These are phyloP conservation scores for Phania funesta DNA, from an alignment of 2,888 invertebrate species.

Conservation along the genomic window DNA sequence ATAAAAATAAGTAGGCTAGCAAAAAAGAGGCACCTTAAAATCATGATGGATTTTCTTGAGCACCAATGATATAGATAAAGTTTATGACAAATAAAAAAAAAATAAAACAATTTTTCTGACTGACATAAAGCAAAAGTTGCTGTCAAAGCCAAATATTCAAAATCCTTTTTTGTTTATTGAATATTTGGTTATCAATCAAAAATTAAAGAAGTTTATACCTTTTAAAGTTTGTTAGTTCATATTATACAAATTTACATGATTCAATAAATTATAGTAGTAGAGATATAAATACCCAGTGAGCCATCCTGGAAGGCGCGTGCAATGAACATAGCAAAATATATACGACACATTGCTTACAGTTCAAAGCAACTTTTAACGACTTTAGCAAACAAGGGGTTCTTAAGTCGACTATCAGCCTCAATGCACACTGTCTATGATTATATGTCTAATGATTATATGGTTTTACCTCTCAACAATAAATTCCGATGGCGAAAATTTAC, in stretches of 20 bases:
- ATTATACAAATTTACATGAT: not conserved
- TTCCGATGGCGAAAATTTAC: too few relatives aligned
- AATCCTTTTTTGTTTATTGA: not conserved
- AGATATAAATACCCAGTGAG: too few relatives aligned
- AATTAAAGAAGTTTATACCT: not conserved
- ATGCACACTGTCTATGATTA: too few relatives aligned
- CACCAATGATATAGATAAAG: slow-evolving; percentile 64
- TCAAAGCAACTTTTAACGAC: too few relatives aligned
- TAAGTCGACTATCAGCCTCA: too few relatives aligned
- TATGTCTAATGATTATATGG: too few relatives aligned
- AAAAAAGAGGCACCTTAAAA: slow-evolving; percentile 26
- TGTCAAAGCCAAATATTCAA: slow-evolving; percentile 53
- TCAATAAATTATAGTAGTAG: not conserved
- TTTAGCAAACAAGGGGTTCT: too few relatives aligned
- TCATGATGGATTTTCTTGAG: slow-evolving; percentile 63
- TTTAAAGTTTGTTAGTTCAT: not conserved
- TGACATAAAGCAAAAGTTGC: slow-evolving; percentile 33
- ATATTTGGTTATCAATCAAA: not conserved
- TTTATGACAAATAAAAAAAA: slow-evolving; percentile 61
- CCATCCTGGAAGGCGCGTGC: too few relatives aligned
- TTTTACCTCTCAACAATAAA: too few relatives aligned
- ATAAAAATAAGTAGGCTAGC: not conserved
- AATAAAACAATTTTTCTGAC: slow-evolving; percentile 40
- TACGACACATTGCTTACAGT: too few relatives aligned
- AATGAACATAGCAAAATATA: too few relatives aligned